Conservation (phyloP, 2,797 vertebrate species). For the Anguilla pacifica region DNA sequence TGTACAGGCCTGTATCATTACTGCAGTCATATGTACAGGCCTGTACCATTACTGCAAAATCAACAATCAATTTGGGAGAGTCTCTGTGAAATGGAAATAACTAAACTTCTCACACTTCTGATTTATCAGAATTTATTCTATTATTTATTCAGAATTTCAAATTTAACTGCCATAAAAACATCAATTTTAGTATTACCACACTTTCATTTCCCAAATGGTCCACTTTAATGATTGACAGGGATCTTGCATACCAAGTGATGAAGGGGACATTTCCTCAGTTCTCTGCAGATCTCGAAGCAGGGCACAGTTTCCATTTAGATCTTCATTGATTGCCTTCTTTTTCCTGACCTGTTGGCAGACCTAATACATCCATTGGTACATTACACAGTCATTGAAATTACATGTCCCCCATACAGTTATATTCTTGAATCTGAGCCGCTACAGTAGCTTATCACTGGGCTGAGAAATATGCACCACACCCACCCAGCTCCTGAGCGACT, state of each 20-base stretch:
- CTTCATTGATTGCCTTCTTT: slow-evolving; percentile 31
- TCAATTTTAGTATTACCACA: background rate
- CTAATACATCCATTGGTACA: slow-evolving; percentile 32
- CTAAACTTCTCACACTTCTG: background rate
- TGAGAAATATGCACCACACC: too few relatives aligned
- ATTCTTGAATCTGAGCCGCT: background rate
- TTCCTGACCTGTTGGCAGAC: slow-evolving; percentile 54
- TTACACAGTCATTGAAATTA: background rate
- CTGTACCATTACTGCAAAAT: too few relatives aligned
- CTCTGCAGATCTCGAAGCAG: background rate
- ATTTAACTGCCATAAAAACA: background rate
- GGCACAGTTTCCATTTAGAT: slow-evolving; percentile 53
- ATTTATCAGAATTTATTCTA: background rate
- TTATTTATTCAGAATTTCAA: background rate
- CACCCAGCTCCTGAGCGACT: too few relatives aligned
- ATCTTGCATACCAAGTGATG: slow-evolving; percentile 44
- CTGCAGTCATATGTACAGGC: too few relatives aligned
- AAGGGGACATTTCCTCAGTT: slow-evolving; percentile 28
- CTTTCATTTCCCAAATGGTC: background rate
- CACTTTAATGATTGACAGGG: background rate
- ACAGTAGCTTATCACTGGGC: background rate
- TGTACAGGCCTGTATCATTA: background rate
- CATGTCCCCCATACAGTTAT: background rate
- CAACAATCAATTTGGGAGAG: background rate
- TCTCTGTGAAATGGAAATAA: background rate